These are phyloP conservation scores for Subacronicta megacephala DNA, from an alignment of 2,888 invertebrate genomes.

Conservation along the genomic window DNA sequence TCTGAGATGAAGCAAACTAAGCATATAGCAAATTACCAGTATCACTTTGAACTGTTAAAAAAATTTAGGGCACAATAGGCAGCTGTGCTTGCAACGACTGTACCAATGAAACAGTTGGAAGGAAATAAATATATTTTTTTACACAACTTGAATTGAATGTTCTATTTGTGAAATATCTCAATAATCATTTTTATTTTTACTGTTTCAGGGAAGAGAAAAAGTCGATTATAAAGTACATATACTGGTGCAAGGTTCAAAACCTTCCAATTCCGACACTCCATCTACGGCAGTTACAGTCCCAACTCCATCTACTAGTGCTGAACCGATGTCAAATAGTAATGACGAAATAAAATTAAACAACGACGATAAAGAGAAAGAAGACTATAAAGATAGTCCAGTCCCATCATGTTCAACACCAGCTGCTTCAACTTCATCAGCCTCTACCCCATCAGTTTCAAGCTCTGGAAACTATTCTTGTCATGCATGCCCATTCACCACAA, in stretches of 20 bases:
- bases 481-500: conserved; percentile 91
- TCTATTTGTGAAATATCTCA: too few species aligned
- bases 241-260: conserved; percentile 89
- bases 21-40: too few species aligned
- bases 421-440: conserved; percentile 54
- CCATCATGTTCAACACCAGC: conserved; percentile 55
- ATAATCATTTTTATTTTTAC: conserved; percentile 23
- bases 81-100: too few species aligned
- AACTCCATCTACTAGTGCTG: conserved; percentile 53
- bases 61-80: too few species aligned
- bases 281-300: conserved; percentile 53
- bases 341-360: conserved; percentile 22
- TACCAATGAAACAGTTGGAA: too few species aligned
- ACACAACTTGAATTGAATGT: too few species aligned
- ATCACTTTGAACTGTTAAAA: too few species aligned
- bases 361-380: conserved; percentile 42
- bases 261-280: conserved; percentile 63
- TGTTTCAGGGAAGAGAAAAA: conserved; percentile 81
- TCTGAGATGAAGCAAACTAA: too few species aligned
- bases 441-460: conserved; percentile 68
- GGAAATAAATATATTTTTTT: too few species aligned
- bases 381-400: conserved; percentile 48
- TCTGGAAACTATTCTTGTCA: conserved; percentile 90
- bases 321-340: conserved; percentile 39
- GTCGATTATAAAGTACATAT: conserved; percentile 91